Base-by-base conservation (phyloP, 2,797 vertebrate genomes). In the Cuniculus paca region DNA sequence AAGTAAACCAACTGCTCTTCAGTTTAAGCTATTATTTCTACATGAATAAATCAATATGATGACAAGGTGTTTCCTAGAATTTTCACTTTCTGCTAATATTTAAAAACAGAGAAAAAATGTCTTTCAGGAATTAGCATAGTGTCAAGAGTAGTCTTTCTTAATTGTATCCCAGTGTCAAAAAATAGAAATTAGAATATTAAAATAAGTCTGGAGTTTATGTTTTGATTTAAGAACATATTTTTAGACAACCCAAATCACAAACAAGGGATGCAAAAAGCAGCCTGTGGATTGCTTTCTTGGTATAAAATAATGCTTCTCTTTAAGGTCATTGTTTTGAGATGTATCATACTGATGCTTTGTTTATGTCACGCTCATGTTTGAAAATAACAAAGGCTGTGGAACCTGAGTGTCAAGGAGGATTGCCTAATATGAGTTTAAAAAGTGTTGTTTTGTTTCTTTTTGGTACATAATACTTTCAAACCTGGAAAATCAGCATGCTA, bases 131-230 rank as follows among this genome's bases (percentile, higher is more conserved):
- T 60, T 56, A 90, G 48, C 22, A 90, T 1, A 52, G 12, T 50
- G 6, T 88, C 48, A 92, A 74, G 24, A 91, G 63, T 56, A 77
- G 31, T 88, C 48, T 88, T 88, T 92, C 56, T 86, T 94, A 92
- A 92, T 86, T 91, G n/a, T 84, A 95, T n/a, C 56, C 88, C 63
- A 36, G 4, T 72, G n/a, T 91, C 92, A 90, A 91, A 90, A 83
- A 91, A 88, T 45, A 88, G 93, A 96, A 88, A 74, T 39, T 80
- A 61, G 79, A 93, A 89, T 93, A 95, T 77, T 72, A 86, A 95
- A 95, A 93, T 42, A 91, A n/a, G 68, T 84, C 77, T 81, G 34
- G 26, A 90, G 61, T 11, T 79, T 48, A 31, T 82, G 12, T 85
- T 93, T 93, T 90, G 83, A 78, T 60, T 94, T 96, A 92, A 65